phyloP scores from a whole-genome alignment of 2,888 invertebrate species.

The Pogonocherus hispidulus region DNA sequence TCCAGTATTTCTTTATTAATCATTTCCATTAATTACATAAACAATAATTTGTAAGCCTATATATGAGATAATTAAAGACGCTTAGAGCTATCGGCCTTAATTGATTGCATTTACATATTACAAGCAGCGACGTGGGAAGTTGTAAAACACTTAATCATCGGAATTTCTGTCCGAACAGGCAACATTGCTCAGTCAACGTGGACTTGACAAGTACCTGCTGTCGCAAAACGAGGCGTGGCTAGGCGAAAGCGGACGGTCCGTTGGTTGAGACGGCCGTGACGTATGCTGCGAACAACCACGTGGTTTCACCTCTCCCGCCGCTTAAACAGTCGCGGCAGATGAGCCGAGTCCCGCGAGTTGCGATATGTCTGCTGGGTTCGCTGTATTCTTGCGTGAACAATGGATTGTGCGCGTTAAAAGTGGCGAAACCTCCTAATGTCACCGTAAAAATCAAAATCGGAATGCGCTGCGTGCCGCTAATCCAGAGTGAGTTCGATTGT shows the following conservation, averaged over 20 bases:
- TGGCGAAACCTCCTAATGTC: constrained; percentile 52
- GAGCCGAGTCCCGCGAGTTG: constrained; percentile 55
- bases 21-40: not conserved
- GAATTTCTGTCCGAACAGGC: constrained; percentile 50
- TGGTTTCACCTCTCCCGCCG: constrained; percentile 60
- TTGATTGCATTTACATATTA: constrained; percentile 19
- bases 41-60: not conserved
- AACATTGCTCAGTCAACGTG: constrained; percentile 62
- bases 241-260: constrained; percentile 30
- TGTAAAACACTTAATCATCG: constrained; percentile 43
- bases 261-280: constrained; percentile 57
- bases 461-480: constrained; percentile 13
- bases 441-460: constrained; percentile 50
- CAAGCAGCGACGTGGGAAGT: constrained; percentile 24
- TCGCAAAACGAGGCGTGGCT: constrained; percentile 52
- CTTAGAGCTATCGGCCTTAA: constrained; percentile 1
- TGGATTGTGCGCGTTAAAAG: constrained; percentile 61
- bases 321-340: constrained; percentile 59
- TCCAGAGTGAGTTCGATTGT: constrained; percentile 5
- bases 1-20: not conserved
- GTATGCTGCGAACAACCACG: constrained; percentile 64
- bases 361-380: constrained; percentile 51
- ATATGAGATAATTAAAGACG: constrained; percentile 4
- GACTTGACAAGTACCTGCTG: constrained; percentile 61
- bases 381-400: constrained; percentile 54